Percentiles rank a stretch among this genome's conserved stretches.
phyloP scores from a whole-genome alignment of 2,888 invertebrate species.

The Lobophora halterata region DNA sequence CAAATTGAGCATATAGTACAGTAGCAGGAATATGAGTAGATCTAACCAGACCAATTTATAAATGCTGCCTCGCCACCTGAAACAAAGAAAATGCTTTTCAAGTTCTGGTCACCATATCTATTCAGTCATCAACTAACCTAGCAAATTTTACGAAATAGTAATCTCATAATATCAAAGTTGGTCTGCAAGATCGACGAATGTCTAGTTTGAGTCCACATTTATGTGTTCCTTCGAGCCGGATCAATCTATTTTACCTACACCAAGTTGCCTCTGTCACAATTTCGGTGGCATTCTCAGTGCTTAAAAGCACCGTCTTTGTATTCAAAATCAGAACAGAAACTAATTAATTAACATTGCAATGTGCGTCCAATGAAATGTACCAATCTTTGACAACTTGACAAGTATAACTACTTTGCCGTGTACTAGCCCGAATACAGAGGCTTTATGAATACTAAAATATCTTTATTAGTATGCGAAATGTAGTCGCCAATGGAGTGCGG shows the following conservation, averaged over 20 bases:
- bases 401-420: conserved; percentile 7
- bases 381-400: conserved; percentile 8
- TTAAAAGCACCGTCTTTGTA: conserved; percentile 12
- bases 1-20: conserved; percentile 90
- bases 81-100: conserved; percentile 56
- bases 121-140: too few relatives aligned
- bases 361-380: conserved; percentile 12
- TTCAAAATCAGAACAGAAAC: conserved; percentile 13
- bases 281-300: too few relatives aligned
- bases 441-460: conserved; percentile 38
- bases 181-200: too few relatives aligned
- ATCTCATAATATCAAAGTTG: too few relatives aligned
- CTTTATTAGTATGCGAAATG: conserved; percentile 45
- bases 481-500: conserved; percentile 37
- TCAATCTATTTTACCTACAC: too few relatives aligned
- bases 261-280: too few relatives aligned
- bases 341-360: conserved; percentile 14
- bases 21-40: conserved; percentile 87
- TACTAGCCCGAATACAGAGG: conserved; percentile 23
- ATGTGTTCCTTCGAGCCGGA: too few relatives aligned
- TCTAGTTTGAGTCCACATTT: too few relatives aligned
- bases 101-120: too few relatives aligned
- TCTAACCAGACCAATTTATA: conserved; percentile 97
- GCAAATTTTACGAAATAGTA: too few relatives aligned
- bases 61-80: conserved; percentile 96